Percentiles rank a stretch among this genome's conserved stretches.
phyloP scores from a whole-genome alignment of 2,797 vertebrate species.

The Scolopax rusticola region DNA sequence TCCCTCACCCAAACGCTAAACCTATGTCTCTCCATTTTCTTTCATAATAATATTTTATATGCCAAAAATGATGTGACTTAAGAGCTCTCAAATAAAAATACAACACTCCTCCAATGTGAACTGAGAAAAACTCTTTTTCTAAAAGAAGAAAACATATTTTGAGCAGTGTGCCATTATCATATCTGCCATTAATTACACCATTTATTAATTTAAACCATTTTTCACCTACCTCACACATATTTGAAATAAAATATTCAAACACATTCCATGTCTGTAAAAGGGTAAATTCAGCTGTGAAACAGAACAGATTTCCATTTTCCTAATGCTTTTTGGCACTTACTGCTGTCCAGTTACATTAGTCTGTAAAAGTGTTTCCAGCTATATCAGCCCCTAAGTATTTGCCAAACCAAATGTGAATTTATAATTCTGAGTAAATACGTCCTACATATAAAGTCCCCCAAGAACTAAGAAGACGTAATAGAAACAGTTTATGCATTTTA shows the following conservation, averaged over 20 bases:
- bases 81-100: background rate
- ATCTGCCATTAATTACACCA: constrained; percentile 41
- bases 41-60: background rate
- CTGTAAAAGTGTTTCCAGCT: constrained; percentile 44
- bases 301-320: constrained; percentile 69
- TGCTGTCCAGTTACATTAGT: constrained; percentile 69
- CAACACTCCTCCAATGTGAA: background rate
- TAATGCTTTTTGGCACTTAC: constrained; percentile 73
- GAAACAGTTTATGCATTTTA: constrained; percentile 26
- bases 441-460: background rate
- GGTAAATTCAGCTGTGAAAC: constrained; percentile 66
- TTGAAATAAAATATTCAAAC: constrained; percentile 77
- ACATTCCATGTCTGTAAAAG: constrained; percentile 60
- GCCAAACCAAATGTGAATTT: constrained; percentile 67
- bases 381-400: constrained; percentile 40
- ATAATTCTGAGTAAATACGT: constrained; percentile 52
- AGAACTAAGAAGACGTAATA: background rate
- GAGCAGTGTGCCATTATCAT: background rate
- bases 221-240: constrained; percentile 19
- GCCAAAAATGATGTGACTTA: background rate
- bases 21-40: background rate
- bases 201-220: constrained; percentile 57
- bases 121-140: background rate
- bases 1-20: background rate
- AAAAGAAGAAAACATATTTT: background rate